Evolutionary conservation across 2,113 vertebrate genomes (phyloP), one percentile per base, ranked within the genome.

Genomic region (Psephotus haematonotus): DNA sequence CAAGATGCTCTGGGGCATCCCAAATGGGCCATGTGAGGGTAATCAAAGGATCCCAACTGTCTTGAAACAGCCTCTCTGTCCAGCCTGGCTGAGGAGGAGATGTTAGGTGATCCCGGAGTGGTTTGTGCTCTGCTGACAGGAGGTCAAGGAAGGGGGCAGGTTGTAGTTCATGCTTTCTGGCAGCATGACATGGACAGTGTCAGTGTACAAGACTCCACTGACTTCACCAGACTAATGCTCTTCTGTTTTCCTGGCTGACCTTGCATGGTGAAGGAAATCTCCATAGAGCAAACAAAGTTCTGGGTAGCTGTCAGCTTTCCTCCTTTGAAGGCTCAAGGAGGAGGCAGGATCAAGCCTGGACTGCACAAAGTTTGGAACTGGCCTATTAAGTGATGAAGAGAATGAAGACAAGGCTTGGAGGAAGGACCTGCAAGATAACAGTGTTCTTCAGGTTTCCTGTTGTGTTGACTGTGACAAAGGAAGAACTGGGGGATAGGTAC

Each of bases 21-120:
- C 43, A 28, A 17, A n/a, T 25, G n/a, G 17, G 22, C 0, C 0
- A 13, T 20, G 6, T 49, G 28, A 71, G 13, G 28, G 25, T 37
- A 67, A 49, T 41, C 17, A 67, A 18, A 60, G 13, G 25, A 82
- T 13, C n/a, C 8, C 46, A 75, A 2, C 29, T 17, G 8, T 10
- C 13, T 52, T 62, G 62, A 76, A 92, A 59, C 3, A 59, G 18
- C 11, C 37, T 53, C 16, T 67, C 18, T 64, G 59, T 10, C 23
- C 50, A 82, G 10, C 20, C 62, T 52, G 68, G 17, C 15, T 62
- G 52, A 81, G 47, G 44, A 49, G 24, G 44, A 59, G 37, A 19
- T 41, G n/a, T 7, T 83, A 63, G 65, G 47, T 55, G 80, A 68
- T 64, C 22, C 22, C 57, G 60, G 39, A 86, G 17, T 46, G 43